Base-by-base conservation (phyloP, 2,797 vertebrate genomes). In the Babyrousa celebensis region DNA sequence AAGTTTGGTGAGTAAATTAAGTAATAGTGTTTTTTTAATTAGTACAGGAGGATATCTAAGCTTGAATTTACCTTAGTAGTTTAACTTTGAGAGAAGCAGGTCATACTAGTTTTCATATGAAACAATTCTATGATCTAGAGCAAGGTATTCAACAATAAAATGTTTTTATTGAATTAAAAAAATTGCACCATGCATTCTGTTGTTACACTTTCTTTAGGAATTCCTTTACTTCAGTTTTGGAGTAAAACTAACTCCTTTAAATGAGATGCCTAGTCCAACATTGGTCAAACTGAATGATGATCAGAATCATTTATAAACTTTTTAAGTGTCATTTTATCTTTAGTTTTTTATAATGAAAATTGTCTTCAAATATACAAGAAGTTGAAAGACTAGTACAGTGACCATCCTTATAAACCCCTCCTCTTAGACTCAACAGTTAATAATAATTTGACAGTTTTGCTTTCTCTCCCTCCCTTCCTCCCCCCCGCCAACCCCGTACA, bases 41-140 rank as follows among this genome's bases (percentile, higher is more conserved):
- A 63, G 29, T 79, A 77, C 40, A 68, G 43, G 21, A 93, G 79
- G 77, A 43, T 91, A 43, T 79, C 56, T 78, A 29, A 72, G 20
- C 20, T 74, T 91, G 48, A 92, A 25, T 92, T 92, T 88, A 52
- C 77, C 14, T 3, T 25, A 62, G 21, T 43, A 80, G 25, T 91
- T 85, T 70, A 86, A 65, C 43, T 80, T 90, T 71, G 83, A 90
- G 67, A 88, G 52, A 92, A 88, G 32, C 54, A 63, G 32, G 32
- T 25, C 11, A 67, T 60, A 78, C 54, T 68, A 17, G 16, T 63
- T 92, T 16, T 85, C 7, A 43, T 17, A 6, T 82, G 68, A 94
- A 78, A 74, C 17, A 92, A 43, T 36, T 86, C 29, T 67, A 6
- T 93, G 86, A 84, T 67, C 32, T 27, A 77, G 52, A 72, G 9